A percentile compares a stretch with the other conserved stretches of the same genome.
phyloP scores from a whole-genome alignment of 2,888 invertebrate genomes.

The Cheiracanthium punctorium region DNA sequence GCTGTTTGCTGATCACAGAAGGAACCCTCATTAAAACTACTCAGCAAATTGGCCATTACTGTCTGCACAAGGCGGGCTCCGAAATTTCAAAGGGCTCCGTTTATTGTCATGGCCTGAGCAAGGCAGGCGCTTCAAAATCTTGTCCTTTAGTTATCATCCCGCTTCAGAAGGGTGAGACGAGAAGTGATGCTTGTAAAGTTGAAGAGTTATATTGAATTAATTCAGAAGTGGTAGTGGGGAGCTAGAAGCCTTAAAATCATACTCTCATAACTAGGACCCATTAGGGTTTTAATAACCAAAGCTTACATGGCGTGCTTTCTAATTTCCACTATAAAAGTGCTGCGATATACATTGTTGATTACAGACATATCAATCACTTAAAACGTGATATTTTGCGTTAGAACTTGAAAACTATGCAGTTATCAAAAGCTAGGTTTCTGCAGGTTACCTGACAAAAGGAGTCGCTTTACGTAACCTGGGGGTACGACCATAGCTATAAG shows the following conservation, averaged over 20 bases:
- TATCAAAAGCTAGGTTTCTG: no score
- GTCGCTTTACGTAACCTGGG: no score
- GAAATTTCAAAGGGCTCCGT: no score
- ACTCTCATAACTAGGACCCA: constrained; percentile 31
- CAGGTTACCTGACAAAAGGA: no score
- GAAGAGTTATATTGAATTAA: constrained; percentile 58
- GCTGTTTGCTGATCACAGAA: constrained; percentile 51
- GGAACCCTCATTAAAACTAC: constrained; percentile 52
- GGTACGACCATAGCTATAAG: no score
- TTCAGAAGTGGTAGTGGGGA: constrained; percentile 34
- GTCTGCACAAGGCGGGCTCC: constrained; percentile 12
- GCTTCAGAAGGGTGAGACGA: neutral
- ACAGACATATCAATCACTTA: no score
- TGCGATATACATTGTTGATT: no score
- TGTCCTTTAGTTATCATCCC: constrained; percentile 19
- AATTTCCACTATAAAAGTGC: no score
- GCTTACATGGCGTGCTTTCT: no score
- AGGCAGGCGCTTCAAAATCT: constrained; percentile 14
- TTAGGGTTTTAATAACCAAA: constrained; percentile 53
- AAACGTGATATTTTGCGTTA: no score
- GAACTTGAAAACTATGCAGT: no score
- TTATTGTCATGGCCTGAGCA: neutral
- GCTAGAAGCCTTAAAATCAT: constrained; percentile 32
- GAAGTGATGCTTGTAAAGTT: constrained; percentile 8
- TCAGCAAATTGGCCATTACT: constrained; percentile 58